These are phyloP conservation scores for Conistra vaccinii DNA, from an alignment of 2,888 invertebrate genomes.

Conservation along the genomic window DNA sequence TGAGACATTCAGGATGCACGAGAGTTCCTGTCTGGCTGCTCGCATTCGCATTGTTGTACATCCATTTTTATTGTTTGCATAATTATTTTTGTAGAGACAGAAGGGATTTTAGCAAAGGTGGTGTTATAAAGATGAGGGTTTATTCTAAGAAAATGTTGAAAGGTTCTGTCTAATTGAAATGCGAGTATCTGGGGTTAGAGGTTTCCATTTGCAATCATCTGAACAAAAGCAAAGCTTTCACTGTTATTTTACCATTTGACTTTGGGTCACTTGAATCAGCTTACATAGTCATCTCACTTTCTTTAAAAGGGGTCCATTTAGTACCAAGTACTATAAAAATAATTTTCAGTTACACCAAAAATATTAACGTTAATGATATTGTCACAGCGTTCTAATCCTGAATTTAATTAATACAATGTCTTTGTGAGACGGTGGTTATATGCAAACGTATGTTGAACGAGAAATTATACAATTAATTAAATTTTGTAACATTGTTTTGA, in stretches of 20 bases:
- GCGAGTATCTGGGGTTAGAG: background rate
- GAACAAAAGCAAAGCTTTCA: background rate
- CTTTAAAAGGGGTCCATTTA: background rate
- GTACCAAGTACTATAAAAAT: slow-evolving; percentile 1
- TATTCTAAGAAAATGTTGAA: background rate
- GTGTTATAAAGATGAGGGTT: background rate
- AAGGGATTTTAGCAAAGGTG: slow-evolving; percentile 5
- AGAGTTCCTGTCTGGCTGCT: slow-evolving; percentile 39
- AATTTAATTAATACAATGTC: slow-evolving; percentile 66
- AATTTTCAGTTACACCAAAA: slow-evolving; percentile 25
- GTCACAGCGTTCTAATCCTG: slow-evolving; percentile 46
- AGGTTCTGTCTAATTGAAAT: slow-evolving; percentile 11
- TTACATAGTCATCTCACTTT: slow-evolving; percentile 8
- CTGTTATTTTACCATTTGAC: slow-evolving; percentile 5
- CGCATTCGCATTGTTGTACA: slow-evolving; percentile 49
- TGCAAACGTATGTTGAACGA: slow-evolving; percentile 57
- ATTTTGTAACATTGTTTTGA: slow-evolving; percentile 57
- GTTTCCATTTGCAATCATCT: background rate
- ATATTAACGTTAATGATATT: slow-evolving; percentile 46
- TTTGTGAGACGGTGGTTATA: slow-evolving; percentile 61
- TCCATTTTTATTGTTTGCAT: slow-evolving; percentile 40
- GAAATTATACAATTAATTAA: slow-evolving; percentile 67
- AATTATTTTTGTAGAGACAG: slow-evolving; percentile 44
- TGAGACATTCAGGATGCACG: slow-evolving; percentile 48
- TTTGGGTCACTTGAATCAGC: background rate